Conservation (phyloP, 2,113 vertebrate genomes). For the Dipodomys spectabilis region DNA sequence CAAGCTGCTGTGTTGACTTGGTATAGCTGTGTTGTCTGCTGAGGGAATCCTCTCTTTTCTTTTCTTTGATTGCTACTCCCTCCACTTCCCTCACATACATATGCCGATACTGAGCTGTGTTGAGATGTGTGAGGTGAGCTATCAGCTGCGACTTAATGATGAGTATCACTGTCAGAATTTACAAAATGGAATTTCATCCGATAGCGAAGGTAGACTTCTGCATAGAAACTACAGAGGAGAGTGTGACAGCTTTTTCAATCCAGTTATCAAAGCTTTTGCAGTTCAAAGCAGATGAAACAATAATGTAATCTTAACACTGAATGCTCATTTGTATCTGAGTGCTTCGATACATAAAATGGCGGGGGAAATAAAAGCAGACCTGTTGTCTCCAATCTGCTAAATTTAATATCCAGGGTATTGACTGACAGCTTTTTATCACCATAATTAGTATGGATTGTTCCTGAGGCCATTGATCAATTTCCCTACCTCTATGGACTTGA, state of each 20-base stretch:
- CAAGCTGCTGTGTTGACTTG: background rate
- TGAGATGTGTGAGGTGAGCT: background rate
- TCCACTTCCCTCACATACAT: background rate
- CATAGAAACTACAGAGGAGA: constrained; percentile 29
- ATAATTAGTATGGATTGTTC: constrained; percentile 86
- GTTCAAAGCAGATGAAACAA: constrained; percentile 86
- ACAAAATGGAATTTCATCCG: constrained; percentile 31
- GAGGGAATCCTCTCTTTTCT: constrained; percentile 16
- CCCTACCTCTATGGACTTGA: constrained; percentile 68
- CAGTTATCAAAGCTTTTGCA: constrained; percentile 81
- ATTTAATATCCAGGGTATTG: constrained; percentile 85
- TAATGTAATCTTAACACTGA: constrained; percentile 81
- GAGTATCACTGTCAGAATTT: constrained; percentile 58
- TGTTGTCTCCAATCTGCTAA: constrained; percentile 86
- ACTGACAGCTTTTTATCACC: constrained; percentile 87
- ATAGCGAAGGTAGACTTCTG: constrained; percentile 62
- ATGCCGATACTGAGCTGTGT: background rate
- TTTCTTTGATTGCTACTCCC: background rate
- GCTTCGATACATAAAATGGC: constrained; percentile 82
- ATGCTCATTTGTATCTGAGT: constrained; percentile 84
- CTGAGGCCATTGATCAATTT: constrained; percentile 81
- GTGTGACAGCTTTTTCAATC: constrained; percentile 82
- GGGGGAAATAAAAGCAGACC: constrained; percentile 77
- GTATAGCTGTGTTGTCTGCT: background rate
- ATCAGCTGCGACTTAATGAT: constrained; percentile 22